phyloP scores from a whole-genome alignment of 2,113 vertebrate species.

The Cololabis saira region DNA sequence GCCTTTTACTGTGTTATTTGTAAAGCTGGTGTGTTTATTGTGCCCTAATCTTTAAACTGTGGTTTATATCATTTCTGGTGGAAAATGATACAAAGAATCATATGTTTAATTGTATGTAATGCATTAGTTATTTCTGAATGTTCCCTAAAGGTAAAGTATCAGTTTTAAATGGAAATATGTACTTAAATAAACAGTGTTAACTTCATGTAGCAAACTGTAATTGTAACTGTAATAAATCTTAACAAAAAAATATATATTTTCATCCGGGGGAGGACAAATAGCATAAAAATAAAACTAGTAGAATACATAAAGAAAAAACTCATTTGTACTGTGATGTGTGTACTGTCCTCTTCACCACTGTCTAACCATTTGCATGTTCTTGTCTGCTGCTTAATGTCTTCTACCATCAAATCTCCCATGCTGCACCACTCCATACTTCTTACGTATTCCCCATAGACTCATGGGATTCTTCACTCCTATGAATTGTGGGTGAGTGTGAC shows the following conservation, averaged over 20 bases:
- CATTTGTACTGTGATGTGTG: neutral
- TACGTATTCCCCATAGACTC: constrained; percentile 75
- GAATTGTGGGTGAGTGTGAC: constrained; percentile 83
- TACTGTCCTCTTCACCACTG: constrained; percentile 3
- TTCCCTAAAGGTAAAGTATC: no score
- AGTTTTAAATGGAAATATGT: no score
- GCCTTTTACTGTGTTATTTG: no score
- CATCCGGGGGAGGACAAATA: neutral
- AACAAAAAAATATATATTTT: neutral
- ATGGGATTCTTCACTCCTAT: constrained; percentile 82
- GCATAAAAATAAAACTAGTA: neutral
- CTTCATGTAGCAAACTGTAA: no score
- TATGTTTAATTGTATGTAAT: no score
- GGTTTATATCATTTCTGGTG: no score
- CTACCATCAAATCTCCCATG: constrained; percentile 49
- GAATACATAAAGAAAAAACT: neutral
- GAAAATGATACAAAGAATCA: no score
- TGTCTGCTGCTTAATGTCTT: constrained; percentile 45
- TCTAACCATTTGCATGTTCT: constrained; percentile 19
- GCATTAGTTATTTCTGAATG: no score
- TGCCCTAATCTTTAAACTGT: no score
- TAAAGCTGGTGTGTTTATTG: no score
- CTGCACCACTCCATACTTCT: constrained; percentile 54
- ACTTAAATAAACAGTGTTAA: no score
- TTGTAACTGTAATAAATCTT: no score